These are phyloP conservation scores for Sander lucioperca DNA, from an alignment of 2,113 vertebrate genomes.

Conservation along the genomic window DNA sequence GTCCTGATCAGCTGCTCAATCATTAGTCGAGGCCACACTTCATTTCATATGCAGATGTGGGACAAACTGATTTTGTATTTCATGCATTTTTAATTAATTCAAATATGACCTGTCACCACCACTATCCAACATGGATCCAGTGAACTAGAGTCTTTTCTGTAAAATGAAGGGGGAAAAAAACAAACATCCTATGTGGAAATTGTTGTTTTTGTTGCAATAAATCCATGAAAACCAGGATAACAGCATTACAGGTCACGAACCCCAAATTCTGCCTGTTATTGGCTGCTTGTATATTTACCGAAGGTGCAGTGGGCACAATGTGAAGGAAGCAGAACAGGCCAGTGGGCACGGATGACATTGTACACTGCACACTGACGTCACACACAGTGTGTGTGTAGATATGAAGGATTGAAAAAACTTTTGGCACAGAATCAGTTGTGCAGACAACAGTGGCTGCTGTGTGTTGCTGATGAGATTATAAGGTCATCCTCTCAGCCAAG, in stretches of 20 bases:
- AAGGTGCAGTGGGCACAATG: background rate
- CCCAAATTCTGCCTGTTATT: background rate
- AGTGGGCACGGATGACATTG: conserved; percentile 41
- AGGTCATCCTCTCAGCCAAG: conserved; percentile 4
- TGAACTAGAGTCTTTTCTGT: background rate
- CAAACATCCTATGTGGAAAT: background rate
- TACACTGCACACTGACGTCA: conserved; percentile 23
- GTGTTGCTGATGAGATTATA: conserved; percentile 25
- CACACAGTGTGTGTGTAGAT: background rate
- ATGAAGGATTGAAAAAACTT: conserved; percentile 1
- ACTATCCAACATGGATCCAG: background rate
- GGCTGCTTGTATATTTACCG: conserved; percentile 25
- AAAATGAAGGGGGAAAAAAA: background rate
- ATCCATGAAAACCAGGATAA: conserved; percentile 6
- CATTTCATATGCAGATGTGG: background rate
- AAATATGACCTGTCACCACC: background rate
- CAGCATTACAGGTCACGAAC: background rate
- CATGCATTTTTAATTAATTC: background rate
- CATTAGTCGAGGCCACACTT: background rate
- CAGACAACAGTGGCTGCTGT: conserved; percentile 25
- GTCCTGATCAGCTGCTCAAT: background rate
- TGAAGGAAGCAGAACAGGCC: conserved; percentile 33
- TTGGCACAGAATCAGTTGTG: conserved; percentile 14
- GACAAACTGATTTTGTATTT: background rate
- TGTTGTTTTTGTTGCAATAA: background rate